Conservation (phyloP, 2,888 invertebrate species). For the Drosophila melanosoma region DNA sequence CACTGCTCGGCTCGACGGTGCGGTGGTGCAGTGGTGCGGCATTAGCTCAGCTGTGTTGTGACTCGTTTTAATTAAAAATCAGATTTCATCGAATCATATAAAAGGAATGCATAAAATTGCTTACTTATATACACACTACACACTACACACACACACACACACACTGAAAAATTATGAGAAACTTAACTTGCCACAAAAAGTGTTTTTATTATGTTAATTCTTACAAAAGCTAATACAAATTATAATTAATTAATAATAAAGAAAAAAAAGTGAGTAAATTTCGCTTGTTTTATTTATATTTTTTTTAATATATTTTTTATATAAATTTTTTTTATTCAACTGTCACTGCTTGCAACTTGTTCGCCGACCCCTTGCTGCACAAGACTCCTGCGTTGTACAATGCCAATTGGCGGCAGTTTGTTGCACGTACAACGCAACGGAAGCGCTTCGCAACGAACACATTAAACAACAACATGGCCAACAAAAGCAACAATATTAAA, state of each 20-base stretch:
- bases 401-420: slow-evolving; percentile 22
- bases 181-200: neutral
- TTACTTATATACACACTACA: slow-evolving; percentile 1
- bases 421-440: slow-evolving; percentile 66
- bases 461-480: slow-evolving; percentile 64
- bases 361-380: neutral
- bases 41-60: slow-evolving; percentile 1
- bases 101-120: slow-evolving; percentile 32
- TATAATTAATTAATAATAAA: neutral
- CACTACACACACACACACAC: neutral
- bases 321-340: neutral
- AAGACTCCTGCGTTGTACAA: neutral
- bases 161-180: slow-evolving; percentile 56
- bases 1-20: neutral
- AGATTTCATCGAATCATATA: slow-evolving; percentile 32
- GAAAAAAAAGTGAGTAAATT: neutral
- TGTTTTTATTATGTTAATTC: neutral
- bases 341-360: neutral
- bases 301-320: neutral
- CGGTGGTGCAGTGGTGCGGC: neutral
- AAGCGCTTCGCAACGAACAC: slow-evolving; percentile 70
- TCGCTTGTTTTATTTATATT: neutral
- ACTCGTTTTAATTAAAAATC: slow-evolving; percentile 75
- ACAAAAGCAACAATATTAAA: slow-evolving; percentile 34
- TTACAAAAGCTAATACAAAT: neutral